Percentiles rank a stretch among this genome's conserved stretches.
These are phyloP conservation scores for Calycopis cecrops DNA, from an alignment of 1,140 invertebrate species.

Conservation along the genomic window DNA sequence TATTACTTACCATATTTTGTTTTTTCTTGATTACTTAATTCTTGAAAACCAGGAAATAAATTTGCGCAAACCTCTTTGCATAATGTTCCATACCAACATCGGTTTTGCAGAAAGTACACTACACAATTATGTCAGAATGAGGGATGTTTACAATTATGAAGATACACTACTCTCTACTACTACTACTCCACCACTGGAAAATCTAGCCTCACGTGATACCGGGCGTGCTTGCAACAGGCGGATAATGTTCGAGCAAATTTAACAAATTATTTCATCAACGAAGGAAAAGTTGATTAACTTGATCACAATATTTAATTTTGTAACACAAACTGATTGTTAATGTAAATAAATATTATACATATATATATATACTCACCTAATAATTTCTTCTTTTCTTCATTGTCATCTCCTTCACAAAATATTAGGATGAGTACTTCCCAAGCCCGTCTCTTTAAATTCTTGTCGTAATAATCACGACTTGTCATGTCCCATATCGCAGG, in stretches of 20 bases:
- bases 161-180: constrained; percentile 31
- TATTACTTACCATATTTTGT: too few species aligned
- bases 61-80: too few species aligned
- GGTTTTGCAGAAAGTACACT: constrained; percentile 40
- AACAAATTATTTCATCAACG: constrained; percentile 23
- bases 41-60: too few species aligned
- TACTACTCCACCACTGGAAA: constrained; percentile 20
- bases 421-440: constrained; percentile 17
- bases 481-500: too few species aligned
- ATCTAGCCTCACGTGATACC: constrained; percentile 17
- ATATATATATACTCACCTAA: constrained; percentile 12
- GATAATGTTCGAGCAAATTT: constrained; percentile 24
- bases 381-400: constrained; percentile 22
- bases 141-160: constrained; percentile 39
- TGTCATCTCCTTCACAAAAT: constrained; percentile 15
- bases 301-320: constrained; percentile 27
- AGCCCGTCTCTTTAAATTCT: constrained; percentile 14
- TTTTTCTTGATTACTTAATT: too few species aligned
- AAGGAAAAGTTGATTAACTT: constrained; percentile 27
- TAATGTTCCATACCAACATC: too few species aligned
- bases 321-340: constrained; percentile 10
- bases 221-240: constrained; percentile 18
- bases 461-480: constrained; percentile 14
- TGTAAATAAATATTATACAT: constrained; percentile 14
- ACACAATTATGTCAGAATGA: constrained; percentile 50